These are phyloP conservation scores for Turdus rufiventris DNA, from an alignment of 2,113 vertebrate genomes.

Conservation along the genomic window DNA sequence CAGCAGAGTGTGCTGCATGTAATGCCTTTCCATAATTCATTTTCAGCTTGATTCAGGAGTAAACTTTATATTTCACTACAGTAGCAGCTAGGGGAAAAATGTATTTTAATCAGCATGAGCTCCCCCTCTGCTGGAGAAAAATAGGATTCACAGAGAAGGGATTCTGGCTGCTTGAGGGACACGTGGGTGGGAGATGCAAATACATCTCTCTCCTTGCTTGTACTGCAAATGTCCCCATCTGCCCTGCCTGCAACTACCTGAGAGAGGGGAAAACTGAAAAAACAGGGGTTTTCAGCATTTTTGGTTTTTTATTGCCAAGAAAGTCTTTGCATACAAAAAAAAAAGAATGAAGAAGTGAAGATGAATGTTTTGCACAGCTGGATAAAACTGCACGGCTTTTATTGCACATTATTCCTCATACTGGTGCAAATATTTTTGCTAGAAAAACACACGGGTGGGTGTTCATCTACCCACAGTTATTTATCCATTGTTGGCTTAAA, in stretches of 20 bases:
- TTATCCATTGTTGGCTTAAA: neutral
- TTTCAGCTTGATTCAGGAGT: neutral
- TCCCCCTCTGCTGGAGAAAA: conserved; percentile 60
- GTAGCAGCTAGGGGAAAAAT: neutral
- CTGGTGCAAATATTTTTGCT: neutral
- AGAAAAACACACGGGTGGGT: neutral
- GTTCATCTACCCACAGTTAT: neutral
- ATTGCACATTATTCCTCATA: neutral
- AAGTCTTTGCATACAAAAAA: neutral
- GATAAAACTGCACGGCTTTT: neutral
- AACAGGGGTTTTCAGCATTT: fast-evolving
- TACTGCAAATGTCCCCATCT: neutral
- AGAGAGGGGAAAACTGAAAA: neutral
- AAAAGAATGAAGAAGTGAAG: neutral
- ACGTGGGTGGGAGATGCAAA: neutral
- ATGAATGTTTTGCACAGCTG: neutral
- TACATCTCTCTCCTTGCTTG: neutral
- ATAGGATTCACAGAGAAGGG: neutral
- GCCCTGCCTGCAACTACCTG: neutral
- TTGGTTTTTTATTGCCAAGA: neutral
- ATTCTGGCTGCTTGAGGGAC: neutral
- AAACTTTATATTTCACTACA: neutral
- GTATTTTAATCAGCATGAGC: neutral
- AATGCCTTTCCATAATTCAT: neutral
- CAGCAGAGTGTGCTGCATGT: neutral